Percentiles rank a stretch among this genome's conserved stretches.
These are phyloP conservation scores for Brachystomella parvula DNA, from an alignment of 1,140 invertebrate genomes.

Conservation along the genomic window DNA sequence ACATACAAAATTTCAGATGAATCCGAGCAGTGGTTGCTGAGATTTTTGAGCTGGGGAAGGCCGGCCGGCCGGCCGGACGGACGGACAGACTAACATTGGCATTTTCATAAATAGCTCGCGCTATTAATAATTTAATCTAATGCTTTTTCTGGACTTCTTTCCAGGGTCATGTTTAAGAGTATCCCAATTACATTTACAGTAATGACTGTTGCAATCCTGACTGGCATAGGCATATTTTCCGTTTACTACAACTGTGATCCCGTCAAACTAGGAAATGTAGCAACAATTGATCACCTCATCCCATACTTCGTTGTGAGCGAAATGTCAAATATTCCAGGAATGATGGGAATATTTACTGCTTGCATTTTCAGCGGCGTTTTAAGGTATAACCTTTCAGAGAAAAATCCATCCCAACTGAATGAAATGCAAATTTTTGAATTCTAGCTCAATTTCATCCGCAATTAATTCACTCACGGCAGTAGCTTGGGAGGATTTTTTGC, in stretches of 20 bases:
- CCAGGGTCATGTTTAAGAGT: conserved; percentile 28
- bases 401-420: background rate
- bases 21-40: no score
- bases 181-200: conserved; percentile 27
- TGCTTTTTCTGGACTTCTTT: no score
- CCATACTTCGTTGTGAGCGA: conserved; percentile 30
- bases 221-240: conserved; percentile 42
- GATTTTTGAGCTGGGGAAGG: no score
- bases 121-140: no score
- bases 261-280: conserved; percentile 28
- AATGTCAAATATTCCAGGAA: conserved; percentile 21
- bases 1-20: no score
- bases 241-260: conserved; percentile 42
- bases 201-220: conserved; percentile 21
- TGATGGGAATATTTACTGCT: conserved; percentile 31
- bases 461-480: conserved; percentile 47
- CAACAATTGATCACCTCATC: conserved; percentile 27
- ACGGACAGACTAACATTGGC: no score
- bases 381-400: conserved; percentile 22
- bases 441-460: conserved; percentile 46
- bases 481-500: conserved; percentile 45
- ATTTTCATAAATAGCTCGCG: no score
- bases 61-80: no score
- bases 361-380: conserved; percentile 29
- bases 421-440: background rate